Conservation (phyloP, 1,140 invertebrate genomes). For the Phortica variegata region DNA sequence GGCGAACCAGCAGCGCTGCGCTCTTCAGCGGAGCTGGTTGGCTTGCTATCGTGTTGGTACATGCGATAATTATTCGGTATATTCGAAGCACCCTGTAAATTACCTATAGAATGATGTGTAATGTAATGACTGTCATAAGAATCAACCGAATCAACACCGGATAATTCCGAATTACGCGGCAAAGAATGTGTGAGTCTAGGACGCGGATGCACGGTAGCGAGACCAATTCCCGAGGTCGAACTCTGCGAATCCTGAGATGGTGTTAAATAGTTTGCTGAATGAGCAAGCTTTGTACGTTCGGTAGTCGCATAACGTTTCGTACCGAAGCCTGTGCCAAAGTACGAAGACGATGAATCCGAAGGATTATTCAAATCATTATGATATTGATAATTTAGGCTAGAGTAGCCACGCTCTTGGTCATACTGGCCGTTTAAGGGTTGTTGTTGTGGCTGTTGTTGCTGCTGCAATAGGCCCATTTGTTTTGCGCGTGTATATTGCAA, state of each 20-base stretch:
- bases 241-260: slow-evolving; percentile 50
- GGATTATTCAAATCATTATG: slow-evolving; percentile 54
- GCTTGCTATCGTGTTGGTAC: slow-evolving; percentile 12
- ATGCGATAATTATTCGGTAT: slow-evolving; percentile 5
- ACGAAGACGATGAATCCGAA: slow-evolving; percentile 50
- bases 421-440: slow-evolving; percentile 26
- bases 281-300: slow-evolving; percentile 38
- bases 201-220: background rate
- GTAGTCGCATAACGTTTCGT: slow-evolving; percentile 35
- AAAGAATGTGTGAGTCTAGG: slow-evolving; percentile 45
- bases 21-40: slow-evolving; percentile 10
- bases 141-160: slow-evolving; percentile 53
- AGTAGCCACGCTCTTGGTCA: slow-evolving; percentile 39
- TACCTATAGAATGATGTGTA: slow-evolving; percentile 48
- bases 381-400: slow-evolving; percentile 46
- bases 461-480: slow-evolving; percentile 34
- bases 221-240: slow-evolving; percentile 22
- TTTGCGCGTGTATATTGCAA: slow-evolving; percentile 47
- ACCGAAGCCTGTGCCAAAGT: slow-evolving; percentile 49
- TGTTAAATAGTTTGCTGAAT: slow-evolving; percentile 49
- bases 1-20: slow-evolving; percentile 13
- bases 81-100: slow-evolving; percentile 21
- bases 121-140: slow-evolving; percentile 56
- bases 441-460: slow-evolving; percentile 27
- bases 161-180: slow-evolving; percentile 50